These are phyloP conservation scores for Acronicta alni DNA, from an alignment of 2,888 invertebrate species.

Conservation along the genomic window DNA sequence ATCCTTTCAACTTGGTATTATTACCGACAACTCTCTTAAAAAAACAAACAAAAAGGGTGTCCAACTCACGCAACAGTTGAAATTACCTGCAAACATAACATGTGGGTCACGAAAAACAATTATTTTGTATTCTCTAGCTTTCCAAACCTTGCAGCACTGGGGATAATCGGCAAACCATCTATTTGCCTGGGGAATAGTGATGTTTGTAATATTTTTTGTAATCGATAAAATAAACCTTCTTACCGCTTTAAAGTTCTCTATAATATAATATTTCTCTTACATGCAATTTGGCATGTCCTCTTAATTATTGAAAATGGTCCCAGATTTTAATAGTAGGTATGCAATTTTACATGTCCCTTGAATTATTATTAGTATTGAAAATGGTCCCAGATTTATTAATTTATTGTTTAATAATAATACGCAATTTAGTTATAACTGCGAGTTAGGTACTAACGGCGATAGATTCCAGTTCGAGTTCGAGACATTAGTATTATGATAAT, in stretches of 20 bases:
- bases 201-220: background rate
- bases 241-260: too few relatives aligned
- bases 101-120: constrained; percentile 71
- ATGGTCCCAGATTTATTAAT: too few relatives aligned
- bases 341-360: too few relatives aligned
- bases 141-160: constrained; percentile 29
- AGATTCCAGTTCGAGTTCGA: too few relatives aligned
- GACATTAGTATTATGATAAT: background rate
- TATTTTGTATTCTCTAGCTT: constrained; percentile 50
- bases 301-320: too few relatives aligned
- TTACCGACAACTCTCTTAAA: constrained; percentile 6
- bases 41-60: constrained; percentile 15
- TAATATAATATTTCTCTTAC: too few relatives aligned
- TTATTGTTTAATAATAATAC: too few relatives aligned
- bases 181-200: constrained; percentile 22
- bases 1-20: constrained; percentile 11
- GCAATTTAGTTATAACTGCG: too few relatives aligned
- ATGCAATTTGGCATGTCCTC: too few relatives aligned
- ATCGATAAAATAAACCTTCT: constrained; percentile 41
- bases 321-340: too few relatives aligned
- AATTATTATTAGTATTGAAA: too few relatives aligned
- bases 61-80: constrained; percentile 35
- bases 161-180: constrained; percentile 33
- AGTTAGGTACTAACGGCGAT: too few relatives aligned
- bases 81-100: constrained; percentile 43